Base-by-base conservation (phyloP, 37 sponge, comb jelly and placozoan species). In the Bolinopsis microptera region DNA sequence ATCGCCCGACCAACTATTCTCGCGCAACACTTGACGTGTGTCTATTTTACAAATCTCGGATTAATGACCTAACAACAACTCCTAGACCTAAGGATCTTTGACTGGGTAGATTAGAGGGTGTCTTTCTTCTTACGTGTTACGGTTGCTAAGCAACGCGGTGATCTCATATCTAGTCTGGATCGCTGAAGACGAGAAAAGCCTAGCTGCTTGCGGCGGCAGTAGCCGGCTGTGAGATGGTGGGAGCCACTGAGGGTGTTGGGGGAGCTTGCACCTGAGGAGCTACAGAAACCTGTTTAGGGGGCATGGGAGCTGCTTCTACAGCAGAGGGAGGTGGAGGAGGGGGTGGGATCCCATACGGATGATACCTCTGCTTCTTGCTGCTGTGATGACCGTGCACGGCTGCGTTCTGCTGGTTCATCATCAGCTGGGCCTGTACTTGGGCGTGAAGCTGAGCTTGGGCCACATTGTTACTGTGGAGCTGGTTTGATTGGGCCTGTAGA, bases 221-320 rank as follows among this genome's bases (percentile, higher is more conserved):
- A 34, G 80, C 80, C 9, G 80, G 80, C 21, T 32, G 27, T 13
- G 80, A 77, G 80, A 32, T 27, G 35, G 80, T 77, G 80, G 90
- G 90, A 0, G 90, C 61, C 21, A 77, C 32, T 13, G 80, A 77
- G 36, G 80, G 80, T 16, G 80, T 77, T 18, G 90, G 90, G 0
- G 90, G 61, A 34, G 90, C 90, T 31, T 86, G 90, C 31, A 86
- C 90, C 48, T 86, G 90, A 34, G 90, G 90, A 0, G 90, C 90
- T 2, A 86, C 90, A 30, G 90, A 86, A 28, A 86, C 90, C 90
- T 86, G 90, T 31, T 86, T 86, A 0, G 90, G 90, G 48, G 90
- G 90, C 90, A 86, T 86, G 26, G 90, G 90, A 16, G 32, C 32
- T 27, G 80, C 27, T 9, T 77, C 80, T 3, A 41, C 25, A 24